Evolutionary conservation across 1,140 invertebrate species (phyloP), one percentile per base, ranked within the genome.

Genomic region (Zophobas atratus): DNA sequence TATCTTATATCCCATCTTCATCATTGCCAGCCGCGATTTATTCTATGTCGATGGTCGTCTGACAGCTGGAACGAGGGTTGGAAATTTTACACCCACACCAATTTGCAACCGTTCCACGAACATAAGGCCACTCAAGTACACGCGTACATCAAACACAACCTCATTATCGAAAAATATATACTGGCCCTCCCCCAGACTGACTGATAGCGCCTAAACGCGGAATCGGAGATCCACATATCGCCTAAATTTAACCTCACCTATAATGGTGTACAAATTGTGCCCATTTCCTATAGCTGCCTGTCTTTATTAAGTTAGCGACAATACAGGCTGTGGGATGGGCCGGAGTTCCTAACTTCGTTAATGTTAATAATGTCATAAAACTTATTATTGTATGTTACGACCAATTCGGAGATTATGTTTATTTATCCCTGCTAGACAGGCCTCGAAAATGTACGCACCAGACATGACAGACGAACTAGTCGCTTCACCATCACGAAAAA

Each of bases 331-430:
- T 67, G 60, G 60, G 60, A 38, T 67, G 60, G 60, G 60, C 39
- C 60, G 33, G 0, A 43, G 39, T 63, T 63, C 57, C 60, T 67
- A 67, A 48, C 60, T 67, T 67, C 39, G 60, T 67, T 67, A 67
- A 67, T 67, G 60, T 67, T 67, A 67, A 67, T 67, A 67, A 67
- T 43, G 60, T 67, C 60, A 67, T 67, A 67, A 67, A 67, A 67
- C 60, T 43, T 67, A 67, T 67, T 41, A 67, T 67, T 67, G 60
- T 67, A 67, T 36, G 60, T 67, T 67, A 67, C 60, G 60, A 67
- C 60, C 60, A 67, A 67, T 67, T 67, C 60, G 39, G 60, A 67
- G 60, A 67, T 67, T 67, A 67, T 67, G 60, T 67, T 67, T 67
- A 67, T 67, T 67, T 67, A 67, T 67, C 20, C 60, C 2, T 32